Conservation (phyloP, 2,888 invertebrate genomes). For the Pyrgus malvae region DNA sequence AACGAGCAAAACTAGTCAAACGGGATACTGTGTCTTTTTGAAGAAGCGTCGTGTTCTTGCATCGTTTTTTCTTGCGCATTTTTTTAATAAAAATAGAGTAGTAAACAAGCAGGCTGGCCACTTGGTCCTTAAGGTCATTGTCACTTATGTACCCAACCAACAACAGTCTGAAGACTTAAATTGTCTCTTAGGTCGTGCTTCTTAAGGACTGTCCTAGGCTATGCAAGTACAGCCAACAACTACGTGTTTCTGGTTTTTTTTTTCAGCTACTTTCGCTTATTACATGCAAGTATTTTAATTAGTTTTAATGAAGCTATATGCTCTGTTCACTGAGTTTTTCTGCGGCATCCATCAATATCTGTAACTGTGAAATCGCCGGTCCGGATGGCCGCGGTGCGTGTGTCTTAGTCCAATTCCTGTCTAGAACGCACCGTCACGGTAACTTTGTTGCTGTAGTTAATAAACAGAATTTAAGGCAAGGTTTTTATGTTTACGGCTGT, state of each 20-base stretch:
- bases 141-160: too few relatives aligned
- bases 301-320: constrained; percentile 6
- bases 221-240: too few relatives aligned
- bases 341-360: background rate
- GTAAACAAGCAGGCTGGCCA: too few relatives aligned
- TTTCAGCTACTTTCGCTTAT: background rate
- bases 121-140: too few relatives aligned
- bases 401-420: constrained; percentile 16
- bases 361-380: constrained; percentile 4
- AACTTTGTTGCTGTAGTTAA: constrained; percentile 13
- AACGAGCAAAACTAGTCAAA: background rate
- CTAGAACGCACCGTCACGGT: constrained; percentile 19
- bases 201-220: too few relatives aligned
- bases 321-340: background rate
- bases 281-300: constrained; percentile 7
- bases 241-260: too few relatives aligned
- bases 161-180: too few relatives aligned
- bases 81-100: too few relatives aligned
- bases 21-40: background rate
- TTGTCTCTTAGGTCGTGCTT: too few relatives aligned
- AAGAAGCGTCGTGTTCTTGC: too few relatives aligned
- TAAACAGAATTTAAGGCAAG: too few relatives aligned
- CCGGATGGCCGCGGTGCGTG: constrained; percentile 17
- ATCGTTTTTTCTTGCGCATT: too few relatives aligned
- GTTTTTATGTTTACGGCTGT: background rate